Evolutionary conservation across 1,140 invertebrate genomes (phyloP), one percentile per base, ranked within the genome.

Genomic region (Campoletis sonorensis): DNA sequence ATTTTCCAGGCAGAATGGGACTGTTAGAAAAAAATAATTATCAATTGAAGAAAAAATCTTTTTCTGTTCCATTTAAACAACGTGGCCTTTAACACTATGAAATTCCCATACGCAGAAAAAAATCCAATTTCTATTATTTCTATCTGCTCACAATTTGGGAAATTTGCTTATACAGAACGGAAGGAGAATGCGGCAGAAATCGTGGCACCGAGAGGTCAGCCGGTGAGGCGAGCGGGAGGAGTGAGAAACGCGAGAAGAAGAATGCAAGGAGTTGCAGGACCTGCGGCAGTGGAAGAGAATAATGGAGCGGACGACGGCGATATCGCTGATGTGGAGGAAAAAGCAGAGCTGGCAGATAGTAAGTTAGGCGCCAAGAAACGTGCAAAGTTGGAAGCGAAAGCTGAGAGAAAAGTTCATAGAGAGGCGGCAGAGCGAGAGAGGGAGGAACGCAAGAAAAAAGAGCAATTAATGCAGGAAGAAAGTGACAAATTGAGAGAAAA

Each of bases 351-450:
- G 83, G 86, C 94, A 58, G 95, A 96, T 85, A 94, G 95, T 7
- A 99, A 98, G 93, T 94, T 99, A 86, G 98, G 98, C 10, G 96
- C 97, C 0, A 99, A 99, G 91, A 98, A 98, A 91, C 90, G 95
- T 26, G 97, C 97, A 0, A 98, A 98, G 91, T 88, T 98, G 68
- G 97, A 98, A 93, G 96, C 96, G 0, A 99, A 99, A 90, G 96
- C 97, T 77, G 97, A 98, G 84, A 98, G 96, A 86, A 96, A 96
- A 87, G 93, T 95, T 11, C 94, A 95, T 75, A 94, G 98, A 86
- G 97, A 99, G 93, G 94, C 93, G 13, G 94, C 96, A 85, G 94
- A 96, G 84, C 93, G 94, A 77, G 93, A 95, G 58, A 92, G 96
- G 58, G 95, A 96, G 85, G 94, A 97, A 70, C 94, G 93, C 71